Percentiles rank a stretch among this genome's conserved stretches.
Evolutionary conservation across 2,113 vertebrate genomes (phyloP).

Genomic region (Hemichromis elongatus): DNA sequence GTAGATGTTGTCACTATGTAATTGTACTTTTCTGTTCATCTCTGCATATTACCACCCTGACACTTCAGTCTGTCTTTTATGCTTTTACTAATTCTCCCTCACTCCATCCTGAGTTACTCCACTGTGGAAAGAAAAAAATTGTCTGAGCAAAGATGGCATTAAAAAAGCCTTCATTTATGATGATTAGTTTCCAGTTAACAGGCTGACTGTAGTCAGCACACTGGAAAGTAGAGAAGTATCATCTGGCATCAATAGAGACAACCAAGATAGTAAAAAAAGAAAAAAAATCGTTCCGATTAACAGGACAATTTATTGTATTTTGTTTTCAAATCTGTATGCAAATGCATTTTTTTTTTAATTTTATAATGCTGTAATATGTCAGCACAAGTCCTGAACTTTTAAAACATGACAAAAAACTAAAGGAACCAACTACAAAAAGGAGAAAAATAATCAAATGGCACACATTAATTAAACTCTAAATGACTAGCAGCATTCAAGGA

Average conservation of each 20-base stretch:
- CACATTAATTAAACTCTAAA: not conserved
- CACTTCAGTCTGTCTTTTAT: not conserved
- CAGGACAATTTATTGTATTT: not conserved
- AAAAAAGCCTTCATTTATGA: constrained; percentile 9
- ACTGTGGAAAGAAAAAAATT: not conserved
- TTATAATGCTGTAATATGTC: not conserved
- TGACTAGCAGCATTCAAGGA: not conserved
- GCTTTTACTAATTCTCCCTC: not conserved
- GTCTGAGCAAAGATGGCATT: not conserved
- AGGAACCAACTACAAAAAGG: not conserved
- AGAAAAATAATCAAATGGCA: not conserved
- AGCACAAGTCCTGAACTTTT: not conserved
- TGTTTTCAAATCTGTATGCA: not conserved
- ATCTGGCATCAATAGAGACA: not conserved
- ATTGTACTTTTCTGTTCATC: not conserved
- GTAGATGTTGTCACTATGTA: not conserved
- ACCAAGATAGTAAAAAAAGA: not conserved
- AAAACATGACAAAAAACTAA: not conserved
- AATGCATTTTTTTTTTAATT: not conserved
- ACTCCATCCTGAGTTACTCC: not conserved
- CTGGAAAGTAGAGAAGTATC: constrained; percentile 22
- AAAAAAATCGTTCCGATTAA: not conserved
- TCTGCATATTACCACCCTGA: not conserved
- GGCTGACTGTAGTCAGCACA: constrained; percentile 42
- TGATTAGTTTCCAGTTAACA: constrained; percentile 44